A percentile compares a stretch with the other conserved stretches of the same genome.
Conservation (phyloP, 2,888 invertebrate species). For the Cosmopolites sordidus region DNA sequence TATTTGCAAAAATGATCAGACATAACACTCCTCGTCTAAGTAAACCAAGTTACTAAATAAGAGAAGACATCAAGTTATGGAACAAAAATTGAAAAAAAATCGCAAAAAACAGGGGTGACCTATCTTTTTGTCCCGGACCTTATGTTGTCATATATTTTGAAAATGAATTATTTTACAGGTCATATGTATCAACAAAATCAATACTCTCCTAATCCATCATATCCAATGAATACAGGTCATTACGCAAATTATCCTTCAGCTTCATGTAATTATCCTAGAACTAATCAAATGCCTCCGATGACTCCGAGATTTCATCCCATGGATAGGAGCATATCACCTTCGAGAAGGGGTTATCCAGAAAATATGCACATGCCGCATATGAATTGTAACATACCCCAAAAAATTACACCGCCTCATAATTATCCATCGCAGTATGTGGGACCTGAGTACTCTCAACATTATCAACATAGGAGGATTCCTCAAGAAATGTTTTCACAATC, state of each 20-base stretch:
- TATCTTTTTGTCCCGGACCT: too few relatives aligned
- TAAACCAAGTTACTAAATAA: too few relatives aligned
- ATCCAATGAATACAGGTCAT: conserved; percentile 17
- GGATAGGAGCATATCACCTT: conserved; percentile 39
- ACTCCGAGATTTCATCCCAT: conserved; percentile 7
- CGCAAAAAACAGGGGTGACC: too few relatives aligned
- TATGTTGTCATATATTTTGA: too few relatives aligned
- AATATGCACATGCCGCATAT: conserved; percentile 27
- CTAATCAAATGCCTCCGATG: conserved; percentile 6
- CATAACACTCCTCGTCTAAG: too few relatives aligned
- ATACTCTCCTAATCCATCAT: conserved; percentile 16
- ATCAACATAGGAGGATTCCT: conserved; percentile 36
- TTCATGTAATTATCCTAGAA: conserved; percentile 19
- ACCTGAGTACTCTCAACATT: conserved; percentile 41
- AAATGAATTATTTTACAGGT: conserved; percentile 5
- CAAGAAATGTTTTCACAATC: conserved; percentile 14
- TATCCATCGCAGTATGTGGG: conserved; percentile 18
- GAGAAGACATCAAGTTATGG: too few relatives aligned
- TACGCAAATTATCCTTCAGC: conserved; percentile 20
- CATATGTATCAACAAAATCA: conserved; percentile 21
- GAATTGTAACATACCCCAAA: conserved; percentile 16
- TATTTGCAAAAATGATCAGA: too few relatives aligned
- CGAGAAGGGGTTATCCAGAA: conserved; percentile 36
- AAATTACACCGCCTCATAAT: conserved; percentile 10
- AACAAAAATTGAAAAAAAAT: too few relatives aligned